Conservation (phyloP, 2,888 invertebrate genomes). For the Coelopa pilipes region DNA sequence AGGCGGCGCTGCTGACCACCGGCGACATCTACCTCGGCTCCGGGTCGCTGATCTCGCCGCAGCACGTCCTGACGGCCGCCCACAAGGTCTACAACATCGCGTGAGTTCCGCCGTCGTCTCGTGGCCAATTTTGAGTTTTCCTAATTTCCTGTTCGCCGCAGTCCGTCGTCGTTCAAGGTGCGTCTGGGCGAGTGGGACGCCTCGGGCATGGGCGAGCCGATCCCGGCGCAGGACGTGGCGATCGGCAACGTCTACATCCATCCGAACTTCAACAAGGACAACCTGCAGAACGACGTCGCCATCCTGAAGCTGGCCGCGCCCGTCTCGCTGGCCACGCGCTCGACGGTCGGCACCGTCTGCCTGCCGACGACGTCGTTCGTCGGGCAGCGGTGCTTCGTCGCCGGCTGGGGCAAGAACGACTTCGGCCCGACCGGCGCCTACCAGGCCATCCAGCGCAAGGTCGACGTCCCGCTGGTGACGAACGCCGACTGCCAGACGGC, state of each 20-base stretch:
- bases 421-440: constrained; percentile 69
- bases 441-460: constrained; percentile 77
- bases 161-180: constrained; percentile 70
- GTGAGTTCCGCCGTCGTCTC: constrained; percentile 66
- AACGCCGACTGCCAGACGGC: constrained; percentile 74
- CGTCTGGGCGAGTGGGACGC: constrained; percentile 84
- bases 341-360: constrained; percentile 74
- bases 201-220: constrained; percentile 72
- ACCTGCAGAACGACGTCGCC: constrained; percentile 84
- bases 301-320: constrained; percentile 75
- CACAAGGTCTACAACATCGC: constrained; percentile 74
- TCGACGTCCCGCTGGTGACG: constrained; percentile 78
- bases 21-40: constrained; percentile 77
- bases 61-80: constrained; percentile 78
- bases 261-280: constrained; percentile 76
- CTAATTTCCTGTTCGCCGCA: constrained; percentile 37
- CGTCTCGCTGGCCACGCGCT: constrained; percentile 70
- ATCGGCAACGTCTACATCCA: constrained; percentile 72
- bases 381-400: constrained; percentile 72
- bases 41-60: constrained; percentile 76
- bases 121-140: neutral
- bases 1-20: constrained; percentile 72
- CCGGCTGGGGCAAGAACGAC: constrained; percentile 90
- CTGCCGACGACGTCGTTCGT: constrained; percentile 68
- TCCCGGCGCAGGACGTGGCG: constrained; percentile 73